Evolutionary conservation across 2,888 invertebrate species (phyloP).

Genomic region (Syrista parreyssii): DNA sequence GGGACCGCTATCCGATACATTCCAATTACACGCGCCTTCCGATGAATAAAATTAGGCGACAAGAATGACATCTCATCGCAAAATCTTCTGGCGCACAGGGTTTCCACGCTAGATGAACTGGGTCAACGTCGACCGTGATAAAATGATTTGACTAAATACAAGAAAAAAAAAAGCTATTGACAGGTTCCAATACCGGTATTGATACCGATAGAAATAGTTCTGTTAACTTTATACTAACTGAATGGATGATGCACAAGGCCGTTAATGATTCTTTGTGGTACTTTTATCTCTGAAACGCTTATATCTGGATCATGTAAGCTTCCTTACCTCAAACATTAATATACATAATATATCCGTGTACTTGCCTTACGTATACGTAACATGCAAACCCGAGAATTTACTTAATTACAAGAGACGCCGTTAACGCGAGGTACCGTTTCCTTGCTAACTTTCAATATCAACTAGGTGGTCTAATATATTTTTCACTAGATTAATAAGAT

Average conservation of each 20-base stretch:
- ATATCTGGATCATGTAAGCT: background rate
- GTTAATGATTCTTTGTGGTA: background rate
- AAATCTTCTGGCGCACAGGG: conserved; percentile 16
- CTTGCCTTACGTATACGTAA: background rate
- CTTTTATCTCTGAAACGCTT: background rate
- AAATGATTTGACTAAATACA: background rate
- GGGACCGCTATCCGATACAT: conserved; percentile 22
- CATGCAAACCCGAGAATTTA: conserved; percentile 25
- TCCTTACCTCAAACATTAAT: background rate
- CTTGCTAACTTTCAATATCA: conserved; percentile 43
- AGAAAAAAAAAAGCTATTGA: background rate
- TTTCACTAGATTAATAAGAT: background rate
- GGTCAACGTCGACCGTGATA: background rate
- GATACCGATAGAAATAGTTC: background rate
- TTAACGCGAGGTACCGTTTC: conserved; percentile 40
- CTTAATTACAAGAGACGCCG: conserved; percentile 47
- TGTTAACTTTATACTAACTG: background rate
- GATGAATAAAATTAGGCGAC: conserved; percentile 15
- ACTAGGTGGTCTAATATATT: conserved; percentile 1
- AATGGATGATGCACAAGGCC: background rate
- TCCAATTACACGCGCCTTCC: conserved; percentile 22
- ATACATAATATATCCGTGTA: background rate
- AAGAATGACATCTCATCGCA: conserved; percentile 17
- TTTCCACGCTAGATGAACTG: background rate
- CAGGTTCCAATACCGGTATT: background rate